These are phyloP conservation scores for Agapostemon virescens DNA, from an alignment of 2,888 invertebrate species.

Conservation along the genomic window DNA sequence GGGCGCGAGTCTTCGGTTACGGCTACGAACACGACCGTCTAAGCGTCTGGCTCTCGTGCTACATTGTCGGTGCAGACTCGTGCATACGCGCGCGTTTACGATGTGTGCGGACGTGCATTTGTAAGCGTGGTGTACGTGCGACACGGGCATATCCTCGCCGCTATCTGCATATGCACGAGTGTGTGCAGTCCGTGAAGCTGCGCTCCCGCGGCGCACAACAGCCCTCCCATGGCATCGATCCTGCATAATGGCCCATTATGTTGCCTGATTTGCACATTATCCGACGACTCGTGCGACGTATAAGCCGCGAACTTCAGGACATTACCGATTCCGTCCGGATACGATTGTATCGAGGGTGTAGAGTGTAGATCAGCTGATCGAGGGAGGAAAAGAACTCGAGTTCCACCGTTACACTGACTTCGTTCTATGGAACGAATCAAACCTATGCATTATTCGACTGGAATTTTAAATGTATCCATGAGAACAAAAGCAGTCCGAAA, in stretches of 20 bases:
- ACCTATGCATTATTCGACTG: not conserved
- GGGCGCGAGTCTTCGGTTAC: constrained; percentile 79
- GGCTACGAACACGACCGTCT: constrained; percentile 74
- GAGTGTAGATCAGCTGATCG: constrained; percentile 20
- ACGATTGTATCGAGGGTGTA: constrained; percentile 34
- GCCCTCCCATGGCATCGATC: constrained; percentile 61
- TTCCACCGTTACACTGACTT: constrained; percentile 5
- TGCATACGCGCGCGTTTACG: constrained; percentile 15
- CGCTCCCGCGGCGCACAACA: constrained; percentile 46
- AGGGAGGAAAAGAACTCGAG: not conserved
- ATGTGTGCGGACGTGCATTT: not conserved
- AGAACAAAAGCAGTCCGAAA: not conserved
- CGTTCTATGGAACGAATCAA: not conserved
- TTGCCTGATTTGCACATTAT: constrained; percentile 64
- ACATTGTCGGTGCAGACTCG: constrained; percentile 18
- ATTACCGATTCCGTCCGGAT: constrained; percentile 31
- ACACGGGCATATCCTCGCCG: constrained; percentile 20
- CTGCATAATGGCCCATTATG: constrained; percentile 64
- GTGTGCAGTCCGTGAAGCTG: constrained; percentile 44
- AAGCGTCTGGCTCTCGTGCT: constrained; percentile 61
- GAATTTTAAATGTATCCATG: not conserved
- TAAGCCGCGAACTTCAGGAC: constrained; percentile 55
- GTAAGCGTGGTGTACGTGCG: not conserved
- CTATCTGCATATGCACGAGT: constrained; percentile 50
- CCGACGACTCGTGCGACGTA: constrained; percentile 54